These are phyloP conservation scores for Cryptus viduatorius DNA, from an alignment of 2,888 invertebrate genomes.

Conservation along the genomic window DNA sequence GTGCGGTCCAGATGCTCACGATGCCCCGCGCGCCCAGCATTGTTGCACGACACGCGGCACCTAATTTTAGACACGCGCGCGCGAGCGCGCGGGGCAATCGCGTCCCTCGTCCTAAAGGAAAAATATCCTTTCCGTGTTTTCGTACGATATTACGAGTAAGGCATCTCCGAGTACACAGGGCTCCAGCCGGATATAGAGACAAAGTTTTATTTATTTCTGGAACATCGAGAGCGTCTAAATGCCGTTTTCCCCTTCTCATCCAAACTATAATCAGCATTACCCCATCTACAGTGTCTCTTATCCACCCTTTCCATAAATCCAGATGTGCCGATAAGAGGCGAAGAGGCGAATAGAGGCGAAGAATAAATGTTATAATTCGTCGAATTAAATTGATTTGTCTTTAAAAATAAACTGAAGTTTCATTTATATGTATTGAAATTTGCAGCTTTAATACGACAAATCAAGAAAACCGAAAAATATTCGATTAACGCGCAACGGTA, in stretches of 20 bases:
- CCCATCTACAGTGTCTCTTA: too few relatives aligned
- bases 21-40: slow-evolving; percentile 71
- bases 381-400: too few relatives aligned
- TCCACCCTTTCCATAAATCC: too few relatives aligned
- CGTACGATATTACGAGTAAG: slow-evolving; percentile 50
- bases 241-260: background rate
- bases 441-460: too few relatives aligned
- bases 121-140: slow-evolving; percentile 68
- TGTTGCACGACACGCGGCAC: slow-evolving; percentile 72
- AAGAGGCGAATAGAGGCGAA: too few relatives aligned
- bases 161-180: background rate
- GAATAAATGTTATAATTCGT: too few relatives aligned
- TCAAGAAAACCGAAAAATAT: too few relatives aligned
- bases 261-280: too few relatives aligned
- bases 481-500: too few relatives aligned
- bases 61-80: slow-evolving; percentile 71
- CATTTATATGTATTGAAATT: too few relatives aligned
- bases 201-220: slow-evolving; percentile 54
- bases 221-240: slow-evolving; percentile 5
- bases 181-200: slow-evolving; percentile 23
- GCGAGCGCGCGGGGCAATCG: slow-evolving; percentile 30
- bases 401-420: too few relatives aligned
- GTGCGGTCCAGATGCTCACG: slow-evolving; percentile 80
- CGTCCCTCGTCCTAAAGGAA: slow-evolving; percentile 56
- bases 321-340: too few relatives aligned